Percentiles rank a stretch among this genome's conserved stretches.
Evolutionary conservation across 2,113 vertebrate species (phyloP).

Genomic region (Anthoscopus minutus): DNA sequence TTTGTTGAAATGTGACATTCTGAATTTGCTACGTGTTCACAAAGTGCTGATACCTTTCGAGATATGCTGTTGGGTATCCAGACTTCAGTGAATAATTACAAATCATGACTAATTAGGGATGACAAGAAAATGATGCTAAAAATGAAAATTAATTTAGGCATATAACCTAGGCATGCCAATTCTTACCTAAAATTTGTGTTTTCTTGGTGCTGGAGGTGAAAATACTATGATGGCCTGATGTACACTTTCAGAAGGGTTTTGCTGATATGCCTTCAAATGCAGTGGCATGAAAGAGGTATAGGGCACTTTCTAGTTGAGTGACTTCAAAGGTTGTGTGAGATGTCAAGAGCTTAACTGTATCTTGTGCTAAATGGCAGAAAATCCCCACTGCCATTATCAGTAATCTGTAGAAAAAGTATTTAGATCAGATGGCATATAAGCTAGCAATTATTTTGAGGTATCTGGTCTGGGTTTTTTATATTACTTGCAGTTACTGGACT

Average conservation of each 20-base stretch:
- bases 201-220: neutral
- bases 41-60: neutral
- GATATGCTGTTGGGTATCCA: neutral
- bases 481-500: neutral
- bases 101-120: neutral
- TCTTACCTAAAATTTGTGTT: neutral
- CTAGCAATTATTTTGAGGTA: neutral
- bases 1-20: neutral
- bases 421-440: neutral
- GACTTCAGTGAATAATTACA: neutral
- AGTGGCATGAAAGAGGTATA: neutral
- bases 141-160: neutral
- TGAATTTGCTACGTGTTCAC: accelerated
- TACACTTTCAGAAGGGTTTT: neutral
- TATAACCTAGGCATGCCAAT: neutral
- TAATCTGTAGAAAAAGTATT: neutral
- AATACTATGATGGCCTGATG: neutral
- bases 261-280: neutral
- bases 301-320: neutral
- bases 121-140: neutral
- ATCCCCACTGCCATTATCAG: neutral
- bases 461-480: neutral
- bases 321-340: neutral
- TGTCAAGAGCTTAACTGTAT: neutral
- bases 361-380: neutral